These are phyloP conservation scores for Nanorana parkeri DNA, from an alignment of 2,113 vertebrate genomes.

Conservation along the genomic window DNA sequence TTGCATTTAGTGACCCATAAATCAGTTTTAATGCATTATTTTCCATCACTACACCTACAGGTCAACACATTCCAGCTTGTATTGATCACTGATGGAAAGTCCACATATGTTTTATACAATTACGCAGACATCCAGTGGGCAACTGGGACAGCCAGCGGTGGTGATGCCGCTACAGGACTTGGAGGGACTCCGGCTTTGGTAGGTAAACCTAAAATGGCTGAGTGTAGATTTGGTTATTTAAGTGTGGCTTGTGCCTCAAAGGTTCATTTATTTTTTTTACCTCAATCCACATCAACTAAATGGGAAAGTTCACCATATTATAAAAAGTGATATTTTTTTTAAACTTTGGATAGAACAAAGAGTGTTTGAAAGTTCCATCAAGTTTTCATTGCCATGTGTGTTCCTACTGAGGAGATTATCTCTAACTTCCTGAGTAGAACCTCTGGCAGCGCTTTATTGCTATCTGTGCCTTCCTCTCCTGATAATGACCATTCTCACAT, in stretches of 20 bases:
- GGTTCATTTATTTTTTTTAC: background rate
- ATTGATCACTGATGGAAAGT: slow-evolving; percentile 58
- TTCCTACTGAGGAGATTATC: too few species aligned
- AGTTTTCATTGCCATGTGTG: too few species aligned
- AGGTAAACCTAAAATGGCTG: background rate
- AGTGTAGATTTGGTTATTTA: background rate
- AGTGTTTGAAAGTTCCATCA: too few species aligned
- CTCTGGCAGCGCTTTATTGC: too few species aligned
- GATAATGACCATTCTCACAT: too few species aligned
- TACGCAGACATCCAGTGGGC: slow-evolving; percentile 62
- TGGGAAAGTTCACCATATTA: too few species aligned
- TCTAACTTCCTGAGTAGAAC: too few species aligned
- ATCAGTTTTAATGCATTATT: too few species aligned
- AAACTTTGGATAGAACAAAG: too few species aligned
- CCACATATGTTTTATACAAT: slow-evolving; percentile 69
- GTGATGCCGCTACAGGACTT: background rate
- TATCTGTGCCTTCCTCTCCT: too few species aligned
- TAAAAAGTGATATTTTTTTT: too few species aligned
- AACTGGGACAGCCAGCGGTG: background rate
- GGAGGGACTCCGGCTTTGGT: background rate
- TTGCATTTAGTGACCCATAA: too few species aligned
- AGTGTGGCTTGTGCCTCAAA: background rate
- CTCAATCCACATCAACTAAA: background rate
- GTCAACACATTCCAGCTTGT: slow-evolving; percentile 66
- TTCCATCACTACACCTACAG: slow-evolving; percentile 40